Conservation (phyloP, 1,140 invertebrate genomes). For the Zaprionus africanus region DNA sequence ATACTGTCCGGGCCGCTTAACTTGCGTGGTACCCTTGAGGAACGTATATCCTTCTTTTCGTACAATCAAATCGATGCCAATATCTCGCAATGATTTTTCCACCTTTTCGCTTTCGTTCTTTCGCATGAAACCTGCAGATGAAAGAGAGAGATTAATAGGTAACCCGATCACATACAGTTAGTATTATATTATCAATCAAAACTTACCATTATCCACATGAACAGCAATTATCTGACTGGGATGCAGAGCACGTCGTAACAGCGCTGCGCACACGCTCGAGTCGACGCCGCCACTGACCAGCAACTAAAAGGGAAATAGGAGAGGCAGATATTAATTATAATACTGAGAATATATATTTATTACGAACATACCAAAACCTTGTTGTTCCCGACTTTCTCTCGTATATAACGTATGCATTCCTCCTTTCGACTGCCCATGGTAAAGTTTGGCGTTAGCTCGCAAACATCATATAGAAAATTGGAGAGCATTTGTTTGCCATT, state of each 20-base stretch:
- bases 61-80: conserved; percentile 95
- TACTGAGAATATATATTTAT: neutral
- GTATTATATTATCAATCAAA: neutral
- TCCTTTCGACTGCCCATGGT: conserved; percentile 94
- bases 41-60: conserved; percentile 91
- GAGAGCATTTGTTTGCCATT: conserved; percentile 96
- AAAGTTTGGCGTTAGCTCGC: conserved; percentile 93
- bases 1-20: conserved; percentile 85
- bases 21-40: conserved; percentile 90
- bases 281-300: conserved; percentile 98
- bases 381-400: conserved; percentile 93
- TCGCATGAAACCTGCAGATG: conserved; percentile 93
- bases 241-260: conserved; percentile 94
- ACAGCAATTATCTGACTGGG: conserved; percentile 97
- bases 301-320: conserved; percentile 86
- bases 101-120: conserved; percentile 97
- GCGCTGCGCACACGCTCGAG: conserved; percentile 98
- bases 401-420: conserved; percentile 97
- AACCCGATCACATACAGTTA: neutral
- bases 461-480: conserved; percentile 97
- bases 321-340: neutral
- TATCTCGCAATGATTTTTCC: conserved; percentile 91
- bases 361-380: conserved; percentile 94
- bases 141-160: neutral
- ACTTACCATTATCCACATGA: conserved; percentile 96